These are phyloP conservation scores for Drosophila paulistorum DNA, from an alignment of 1,140 invertebrate species.

Conservation along the genomic window DNA sequence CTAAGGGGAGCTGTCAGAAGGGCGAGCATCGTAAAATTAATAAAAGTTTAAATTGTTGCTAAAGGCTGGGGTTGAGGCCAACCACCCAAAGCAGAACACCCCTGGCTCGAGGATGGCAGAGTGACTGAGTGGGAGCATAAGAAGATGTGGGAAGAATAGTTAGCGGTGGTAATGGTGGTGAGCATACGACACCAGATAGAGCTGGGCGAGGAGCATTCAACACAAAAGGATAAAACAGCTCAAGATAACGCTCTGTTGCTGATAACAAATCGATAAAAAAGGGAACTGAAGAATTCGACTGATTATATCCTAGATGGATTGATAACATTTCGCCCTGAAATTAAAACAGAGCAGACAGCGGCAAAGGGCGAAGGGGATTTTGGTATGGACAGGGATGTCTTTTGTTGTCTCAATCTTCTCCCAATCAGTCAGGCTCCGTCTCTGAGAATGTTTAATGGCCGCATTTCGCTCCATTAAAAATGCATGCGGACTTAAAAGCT, in stretches of 20 bases:
- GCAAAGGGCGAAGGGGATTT: not conserved
- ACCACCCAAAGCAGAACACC: not conserved
- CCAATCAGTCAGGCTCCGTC: conserved; percentile 42
- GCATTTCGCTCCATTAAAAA: conserved; percentile 80
- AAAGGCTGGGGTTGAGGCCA: conserved; percentile 41
- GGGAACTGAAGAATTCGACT: not conserved
- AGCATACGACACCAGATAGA: too few species aligned
- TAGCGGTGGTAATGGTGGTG: not conserved
- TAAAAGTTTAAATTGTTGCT: conserved; percentile 79
- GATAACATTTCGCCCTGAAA: not conserved
- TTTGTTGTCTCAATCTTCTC: conserved; percentile 27
- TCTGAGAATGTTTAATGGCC: conserved; percentile 74
- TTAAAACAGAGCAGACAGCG: not conserved
- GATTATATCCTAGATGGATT: not conserved
- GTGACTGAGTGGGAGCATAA: not conserved
- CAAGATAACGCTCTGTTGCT: not conserved
- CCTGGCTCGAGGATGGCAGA: not conserved
- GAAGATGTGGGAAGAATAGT: not conserved
- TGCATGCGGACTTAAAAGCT: conserved; percentile 78
- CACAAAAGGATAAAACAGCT: not conserved
- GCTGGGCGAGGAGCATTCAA: not conserved
- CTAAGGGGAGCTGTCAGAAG: conserved; percentile 18
- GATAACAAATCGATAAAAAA: conserved; percentile 12
- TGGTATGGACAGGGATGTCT: conserved; percentile 17
- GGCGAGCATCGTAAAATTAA: conserved; percentile 64